Evolutionary conservation across 2,888 invertebrate genomes (phyloP).

Genomic region (Noctua pronuba): DNA sequence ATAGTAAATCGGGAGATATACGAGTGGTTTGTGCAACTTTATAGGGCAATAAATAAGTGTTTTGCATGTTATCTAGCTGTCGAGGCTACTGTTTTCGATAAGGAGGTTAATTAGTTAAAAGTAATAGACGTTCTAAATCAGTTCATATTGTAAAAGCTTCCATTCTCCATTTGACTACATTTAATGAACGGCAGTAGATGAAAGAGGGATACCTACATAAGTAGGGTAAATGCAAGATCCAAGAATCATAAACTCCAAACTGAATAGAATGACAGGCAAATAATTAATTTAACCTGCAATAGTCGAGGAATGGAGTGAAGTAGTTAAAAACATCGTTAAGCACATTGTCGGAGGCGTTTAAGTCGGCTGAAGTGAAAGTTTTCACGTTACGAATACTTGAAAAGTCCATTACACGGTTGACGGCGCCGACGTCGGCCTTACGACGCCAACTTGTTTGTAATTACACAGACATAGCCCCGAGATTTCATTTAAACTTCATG

Average conservation of each 20-base stretch:
- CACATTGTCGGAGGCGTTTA: slow-evolving; percentile 87
- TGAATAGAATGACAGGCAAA: slow-evolving; percentile 73
- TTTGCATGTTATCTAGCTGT: slow-evolving; percentile 42
- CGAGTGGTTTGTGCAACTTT: slow-evolving; percentile 35
- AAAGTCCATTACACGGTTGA: slow-evolving; percentile 89
- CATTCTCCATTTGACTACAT: not conserved
- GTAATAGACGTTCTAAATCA: slow-evolving; percentile 14
- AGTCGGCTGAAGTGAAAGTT: slow-evolving; percentile 86
- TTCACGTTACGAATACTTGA: slow-evolving; percentile 89
- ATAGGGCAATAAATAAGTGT: slow-evolving; percentile 33
- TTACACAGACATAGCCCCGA: slow-evolving; percentile 86
- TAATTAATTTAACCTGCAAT: slow-evolving; percentile 85
- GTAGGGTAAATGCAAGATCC: too few species aligned
- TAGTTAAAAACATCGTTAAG: slow-evolving; percentile 89
- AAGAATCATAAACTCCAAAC: slow-evolving; percentile 56
- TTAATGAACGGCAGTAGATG: not conserved
- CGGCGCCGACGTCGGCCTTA: slow-evolving; percentile 83
- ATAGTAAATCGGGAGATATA: slow-evolving; percentile 49
- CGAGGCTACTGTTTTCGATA: slow-evolving; percentile 32
- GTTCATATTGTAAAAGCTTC: slow-evolving; percentile 8
- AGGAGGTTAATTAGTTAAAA: slow-evolving; percentile 40
- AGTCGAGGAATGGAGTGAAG: slow-evolving; percentile 81
- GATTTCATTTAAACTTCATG: slow-evolving; percentile 89
- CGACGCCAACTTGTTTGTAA: slow-evolving; percentile 85
- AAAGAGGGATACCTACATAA: not conserved